phyloP scores from a whole-genome alignment of 2,888 invertebrate species.

The Erpobdella octoculata region DNA sequence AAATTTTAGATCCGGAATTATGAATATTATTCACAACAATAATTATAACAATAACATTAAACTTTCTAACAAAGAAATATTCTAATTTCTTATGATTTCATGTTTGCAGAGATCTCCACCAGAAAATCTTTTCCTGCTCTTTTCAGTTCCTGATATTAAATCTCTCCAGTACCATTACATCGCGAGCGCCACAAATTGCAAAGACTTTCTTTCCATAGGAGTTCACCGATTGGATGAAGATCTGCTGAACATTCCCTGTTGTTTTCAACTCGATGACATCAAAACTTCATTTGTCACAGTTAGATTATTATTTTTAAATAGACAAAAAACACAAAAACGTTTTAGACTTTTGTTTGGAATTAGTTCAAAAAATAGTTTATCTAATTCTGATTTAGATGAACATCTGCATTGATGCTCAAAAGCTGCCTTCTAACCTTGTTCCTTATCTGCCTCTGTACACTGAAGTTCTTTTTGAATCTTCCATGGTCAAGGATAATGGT shows the following conservation, averaged over 20 bases:
- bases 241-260: conserved; percentile 61
- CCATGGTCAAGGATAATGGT: conserved; percentile 57
- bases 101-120: conserved; percentile 11
- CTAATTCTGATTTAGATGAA: conserved; percentile 59
- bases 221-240: conserved; percentile 36
- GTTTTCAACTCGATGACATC: conserved; percentile 69
- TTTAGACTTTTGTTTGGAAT: not conserved
- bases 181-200: conserved; percentile 41
- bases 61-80: not conserved
- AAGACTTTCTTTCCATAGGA: conserved; percentile 30
- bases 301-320: conserved; percentile 50
- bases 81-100: not conserved
- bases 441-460: conserved; percentile 69
- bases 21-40: too few relatives aligned
- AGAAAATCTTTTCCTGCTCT: not conserved
- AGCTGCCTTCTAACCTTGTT: conserved; percentile 59
- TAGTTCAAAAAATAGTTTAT: not conserved
- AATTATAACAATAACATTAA: too few relatives aligned
- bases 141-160: conserved; percentile 51
- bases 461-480: conserved; percentile 69
- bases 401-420: conserved; percentile 39
- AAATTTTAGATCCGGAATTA: too few relatives aligned
- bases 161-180: conserved; percentile 61
- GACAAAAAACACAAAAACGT: not conserved
- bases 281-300: conserved; percentile 78